These are phyloP conservation scores for Tetramorium bicarinatum DNA, from an alignment of 2,888 invertebrate genomes.

Conservation along the genomic window DNA sequence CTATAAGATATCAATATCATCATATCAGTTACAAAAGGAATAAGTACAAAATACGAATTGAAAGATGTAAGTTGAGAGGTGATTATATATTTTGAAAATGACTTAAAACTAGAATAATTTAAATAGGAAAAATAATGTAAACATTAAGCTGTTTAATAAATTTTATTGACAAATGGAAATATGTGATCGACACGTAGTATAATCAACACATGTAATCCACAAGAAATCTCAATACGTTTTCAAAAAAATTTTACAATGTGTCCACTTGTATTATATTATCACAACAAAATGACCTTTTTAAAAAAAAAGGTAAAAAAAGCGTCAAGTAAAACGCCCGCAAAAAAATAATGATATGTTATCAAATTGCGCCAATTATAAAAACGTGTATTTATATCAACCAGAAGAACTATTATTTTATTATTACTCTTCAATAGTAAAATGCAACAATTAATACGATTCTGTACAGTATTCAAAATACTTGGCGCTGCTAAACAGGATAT, in stretches of 20 bases:
- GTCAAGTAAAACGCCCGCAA: too few species aligned
- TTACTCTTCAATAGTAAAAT: too few species aligned
- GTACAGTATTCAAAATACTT: too few species aligned
- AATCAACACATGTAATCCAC: too few species aligned
- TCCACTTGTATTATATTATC: background rate
- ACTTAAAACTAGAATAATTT: conserved; percentile 1
- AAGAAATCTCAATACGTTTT: background rate
- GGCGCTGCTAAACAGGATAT: too few species aligned
- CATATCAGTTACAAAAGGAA: conserved; percentile 90
- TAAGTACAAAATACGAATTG: conserved; percentile 92
- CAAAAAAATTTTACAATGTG: background rate
- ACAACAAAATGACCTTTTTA: too few species aligned
- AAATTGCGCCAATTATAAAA: too few species aligned
- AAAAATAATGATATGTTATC: too few species aligned
- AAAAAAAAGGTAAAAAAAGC: too few species aligned
- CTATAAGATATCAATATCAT: conserved; percentile 91
- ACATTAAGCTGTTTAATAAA: background rate
- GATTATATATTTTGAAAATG: conserved; percentile 13
- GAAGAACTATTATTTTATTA: too few species aligned
- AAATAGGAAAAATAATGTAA: background rate
- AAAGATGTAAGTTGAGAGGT: conserved; percentile 89
- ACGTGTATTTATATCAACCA: too few species aligned
- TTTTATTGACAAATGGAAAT: background rate
- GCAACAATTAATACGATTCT: too few species aligned
- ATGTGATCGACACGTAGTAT: background rate